Evolutionary conservation across 1,140 invertebrate species (phyloP).

Genomic region (Telenomus remus): DNA sequence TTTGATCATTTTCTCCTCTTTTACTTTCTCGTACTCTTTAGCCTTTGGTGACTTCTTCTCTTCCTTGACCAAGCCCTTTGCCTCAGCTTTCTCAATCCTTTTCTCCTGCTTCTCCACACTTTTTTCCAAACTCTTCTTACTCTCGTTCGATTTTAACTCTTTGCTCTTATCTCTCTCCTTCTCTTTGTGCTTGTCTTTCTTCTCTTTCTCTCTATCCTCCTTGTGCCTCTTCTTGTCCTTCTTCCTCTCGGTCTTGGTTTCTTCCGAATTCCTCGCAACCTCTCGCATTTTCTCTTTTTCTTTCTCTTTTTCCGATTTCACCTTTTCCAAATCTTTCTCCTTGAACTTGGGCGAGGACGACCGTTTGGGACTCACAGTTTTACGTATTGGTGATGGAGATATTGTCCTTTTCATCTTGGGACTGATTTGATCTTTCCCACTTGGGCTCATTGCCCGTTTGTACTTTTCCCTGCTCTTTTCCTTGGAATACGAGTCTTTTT

Average conservation of each 20-base stretch:
- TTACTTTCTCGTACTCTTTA: constrained; percentile 73
- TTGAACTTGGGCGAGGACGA: constrained; percentile 71
- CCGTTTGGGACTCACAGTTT: constrained; percentile 73
- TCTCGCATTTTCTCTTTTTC: constrained; percentile 50
- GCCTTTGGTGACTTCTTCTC: constrained; percentile 66
- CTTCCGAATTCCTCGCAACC: constrained; percentile 61
- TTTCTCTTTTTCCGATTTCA: constrained; percentile 72
- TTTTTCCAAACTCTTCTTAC: constrained; percentile 72
- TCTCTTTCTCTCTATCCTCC: constrained; percentile 74
- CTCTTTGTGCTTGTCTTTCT: constrained; percentile 75
- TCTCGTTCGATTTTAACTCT: constrained; percentile 62
- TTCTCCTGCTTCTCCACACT: constrained; percentile 70
- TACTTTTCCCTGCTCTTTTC: constrained; percentile 75
- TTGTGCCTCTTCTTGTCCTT: constrained; percentile 76
- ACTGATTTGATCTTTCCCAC: constrained; percentile 62
- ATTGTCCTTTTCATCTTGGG: constrained; percentile 62
- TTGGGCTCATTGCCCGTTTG: constrained; percentile 79
- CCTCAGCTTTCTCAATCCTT: constrained; percentile 72
- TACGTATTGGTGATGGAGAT: constrained; percentile 62
- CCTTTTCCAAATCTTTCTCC: constrained; percentile 67
- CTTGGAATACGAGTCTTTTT: constrained; percentile 78
- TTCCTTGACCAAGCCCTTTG: constrained; percentile 60
- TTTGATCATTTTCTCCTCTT: constrained; percentile 68
- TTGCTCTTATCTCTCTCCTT: constrained; percentile 70
- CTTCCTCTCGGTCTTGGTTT: constrained; percentile 71